A percentile compares a stretch with the other conserved stretches of the same genome.
Evolutionary conservation across 2,797 vertebrate genomes (phyloP).

Genomic region (Halcyon leucocephala): DNA sequence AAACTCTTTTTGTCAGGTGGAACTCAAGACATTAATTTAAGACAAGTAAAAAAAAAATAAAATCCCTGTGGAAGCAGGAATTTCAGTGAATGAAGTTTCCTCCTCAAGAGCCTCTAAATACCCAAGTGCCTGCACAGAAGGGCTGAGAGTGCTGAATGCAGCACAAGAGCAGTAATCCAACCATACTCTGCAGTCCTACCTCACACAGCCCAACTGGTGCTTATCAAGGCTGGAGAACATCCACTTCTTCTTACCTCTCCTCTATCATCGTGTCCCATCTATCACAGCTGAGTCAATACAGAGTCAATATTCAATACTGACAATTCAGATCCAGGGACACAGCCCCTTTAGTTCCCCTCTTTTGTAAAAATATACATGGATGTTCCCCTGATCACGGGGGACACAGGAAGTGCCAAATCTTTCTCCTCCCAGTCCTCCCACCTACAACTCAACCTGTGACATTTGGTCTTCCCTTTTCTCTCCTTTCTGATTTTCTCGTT

Average conservation of each 20-base stretch:
- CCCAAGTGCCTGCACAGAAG: background rate
- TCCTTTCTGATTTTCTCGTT: background rate
- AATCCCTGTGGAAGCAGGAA: background rate
- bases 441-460: background rate
- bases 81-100: conserved; percentile 20
- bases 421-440: background rate
- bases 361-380: background rate
- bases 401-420: background rate
- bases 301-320: too few species aligned
- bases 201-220: background rate
- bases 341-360: background rate
- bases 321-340: background rate
- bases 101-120: background rate
- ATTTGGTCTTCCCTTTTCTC: background rate
- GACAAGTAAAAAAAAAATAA: background rate
- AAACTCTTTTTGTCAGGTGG: background rate
- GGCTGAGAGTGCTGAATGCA: background rate
- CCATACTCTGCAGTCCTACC: background rate
- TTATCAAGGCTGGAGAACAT: background rate
- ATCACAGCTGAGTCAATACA: background rate
- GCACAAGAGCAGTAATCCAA: background rate
- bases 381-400: background rate
- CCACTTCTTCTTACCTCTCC: background rate
- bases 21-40: conserved; percentile 13
- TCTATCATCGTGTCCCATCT: fast-evolving